Evolutionary conservation across 2,113 vertebrate species (phyloP).

Genomic region (Calypte anna): DNA sequence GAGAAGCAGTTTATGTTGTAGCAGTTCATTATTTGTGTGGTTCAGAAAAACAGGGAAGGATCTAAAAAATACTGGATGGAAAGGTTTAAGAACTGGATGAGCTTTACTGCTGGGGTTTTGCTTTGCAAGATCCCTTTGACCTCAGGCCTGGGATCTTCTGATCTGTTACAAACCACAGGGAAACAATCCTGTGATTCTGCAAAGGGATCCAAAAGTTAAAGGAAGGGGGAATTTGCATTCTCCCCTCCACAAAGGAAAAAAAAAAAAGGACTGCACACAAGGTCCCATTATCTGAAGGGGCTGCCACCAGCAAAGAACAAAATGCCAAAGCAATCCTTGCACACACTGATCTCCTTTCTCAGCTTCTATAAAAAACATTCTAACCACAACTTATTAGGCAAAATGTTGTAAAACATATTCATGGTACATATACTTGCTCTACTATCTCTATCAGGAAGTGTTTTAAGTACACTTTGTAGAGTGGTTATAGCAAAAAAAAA

Average conservation of each 20-base stretch:
- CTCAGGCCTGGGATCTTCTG: background rate
- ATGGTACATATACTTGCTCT: rapidly evolving
- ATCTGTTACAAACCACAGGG: background rate
- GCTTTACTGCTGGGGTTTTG: background rate
- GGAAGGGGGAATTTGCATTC: background rate
- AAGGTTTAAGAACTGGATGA: background rate
- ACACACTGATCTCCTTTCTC: background rate
- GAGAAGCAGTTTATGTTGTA: too few relatives aligned
- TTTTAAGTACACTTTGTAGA: background rate
- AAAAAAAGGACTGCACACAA: background rate
- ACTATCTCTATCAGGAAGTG: background rate
- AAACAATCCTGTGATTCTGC: background rate
- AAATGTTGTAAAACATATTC: background rate
- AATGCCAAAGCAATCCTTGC: background rate
- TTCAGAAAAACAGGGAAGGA: background rate
- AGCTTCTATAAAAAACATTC: background rate
- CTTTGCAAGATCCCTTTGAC: background rate
- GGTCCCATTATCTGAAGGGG: background rate
- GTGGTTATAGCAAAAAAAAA: background rate
- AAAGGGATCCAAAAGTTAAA: background rate
- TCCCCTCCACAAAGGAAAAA: background rate
- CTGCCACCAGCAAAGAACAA: background rate
- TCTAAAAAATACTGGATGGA: background rate
- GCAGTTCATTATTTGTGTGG: background rate
- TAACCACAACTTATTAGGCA: background rate